Percentiles rank a stretch among this genome's conserved stretches.
Conservation (phyloP, 2,797 vertebrate species). For the Pogonophryne albipinna region DNA sequence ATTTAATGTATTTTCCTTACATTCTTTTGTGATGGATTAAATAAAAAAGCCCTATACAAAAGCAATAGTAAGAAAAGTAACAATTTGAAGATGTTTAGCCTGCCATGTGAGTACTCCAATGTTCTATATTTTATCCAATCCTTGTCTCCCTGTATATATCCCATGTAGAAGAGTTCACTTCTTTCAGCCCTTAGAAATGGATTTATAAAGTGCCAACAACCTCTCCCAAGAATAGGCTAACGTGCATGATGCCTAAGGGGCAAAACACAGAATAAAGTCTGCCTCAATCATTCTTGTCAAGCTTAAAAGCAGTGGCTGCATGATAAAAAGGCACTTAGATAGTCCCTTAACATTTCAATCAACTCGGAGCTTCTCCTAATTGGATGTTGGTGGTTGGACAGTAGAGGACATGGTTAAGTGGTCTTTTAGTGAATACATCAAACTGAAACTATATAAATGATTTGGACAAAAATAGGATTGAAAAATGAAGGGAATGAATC, state of each 20-base stretch:
- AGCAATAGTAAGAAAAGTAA: neutral
- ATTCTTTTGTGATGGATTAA: neutral
- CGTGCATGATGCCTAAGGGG: neutral
- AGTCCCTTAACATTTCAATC: neutral
- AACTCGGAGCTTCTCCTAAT: neutral
- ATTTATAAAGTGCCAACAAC: neutral
- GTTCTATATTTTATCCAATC: neutral
- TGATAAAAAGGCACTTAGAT: neutral
- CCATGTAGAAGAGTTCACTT: neutral
- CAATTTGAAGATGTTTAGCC: neutral
- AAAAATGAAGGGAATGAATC: neutral
- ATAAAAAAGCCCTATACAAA: neutral
- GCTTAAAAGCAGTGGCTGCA: neutral
- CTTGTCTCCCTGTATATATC: neutral
- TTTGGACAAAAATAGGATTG: neutral
- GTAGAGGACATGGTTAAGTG: neutral
- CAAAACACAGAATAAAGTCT: neutral
- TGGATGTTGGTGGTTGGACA: neutral
- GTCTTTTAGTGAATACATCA: neutral
- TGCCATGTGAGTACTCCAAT: neutral
- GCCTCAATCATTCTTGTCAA: neutral
- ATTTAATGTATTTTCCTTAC: neutral
- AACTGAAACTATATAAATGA: neutral
- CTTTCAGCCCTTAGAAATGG: neutral
- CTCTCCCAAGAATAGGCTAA: neutral